phyloP scores from a whole-genome alignment of 2,113 vertebrate species.

The Tretioscincus oriximinensis region DNA sequence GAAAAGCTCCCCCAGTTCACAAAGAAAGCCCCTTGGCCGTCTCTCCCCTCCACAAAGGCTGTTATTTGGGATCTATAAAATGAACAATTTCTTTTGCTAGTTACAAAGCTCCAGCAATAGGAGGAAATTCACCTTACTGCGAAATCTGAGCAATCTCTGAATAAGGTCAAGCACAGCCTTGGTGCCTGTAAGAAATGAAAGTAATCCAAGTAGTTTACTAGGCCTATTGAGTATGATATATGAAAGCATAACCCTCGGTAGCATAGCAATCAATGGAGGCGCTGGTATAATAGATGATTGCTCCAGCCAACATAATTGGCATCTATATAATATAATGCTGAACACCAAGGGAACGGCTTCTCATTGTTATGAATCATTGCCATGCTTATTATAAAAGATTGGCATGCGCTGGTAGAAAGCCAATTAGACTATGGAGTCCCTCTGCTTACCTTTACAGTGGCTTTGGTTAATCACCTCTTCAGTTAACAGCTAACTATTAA shows the following conservation, averaged over 20 bases:
- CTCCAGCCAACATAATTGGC: conserved; percentile 51
- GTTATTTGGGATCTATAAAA: conserved; percentile 36
- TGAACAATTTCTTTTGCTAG: conserved; percentile 4
- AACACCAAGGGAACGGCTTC: conserved; percentile 53
- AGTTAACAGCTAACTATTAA: conserved; percentile 26
- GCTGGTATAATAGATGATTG: conserved; percentile 56
- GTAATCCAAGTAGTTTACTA: conserved; percentile 46
- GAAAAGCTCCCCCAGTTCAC: background rate
- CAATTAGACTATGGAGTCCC: conserved; percentile 30
- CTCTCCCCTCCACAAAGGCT: conserved; percentile 8
- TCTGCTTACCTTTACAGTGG: background rate
- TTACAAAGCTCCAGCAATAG: background rate
- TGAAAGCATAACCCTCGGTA: conserved; percentile 55
- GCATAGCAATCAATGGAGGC: conserved; percentile 60
- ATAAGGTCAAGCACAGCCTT: conserved; percentile 14
- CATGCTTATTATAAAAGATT: conserved; percentile 48
- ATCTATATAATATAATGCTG: conserved; percentile 57
- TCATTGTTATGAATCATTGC: conserved; percentile 58
- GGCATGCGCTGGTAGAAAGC: conserved; percentile 34
- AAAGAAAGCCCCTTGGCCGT: background rate
- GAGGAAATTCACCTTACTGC: background rate
- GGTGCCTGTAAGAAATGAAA: conserved; percentile 39
- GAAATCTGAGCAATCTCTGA: conserved; percentile 38
- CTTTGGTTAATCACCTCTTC: conserved; percentile 28
- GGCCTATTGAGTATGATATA: conserved; percentile 59